Base-by-base conservation (phyloP, 2,113 vertebrate species). In the Seriola aureovittata region DNA sequence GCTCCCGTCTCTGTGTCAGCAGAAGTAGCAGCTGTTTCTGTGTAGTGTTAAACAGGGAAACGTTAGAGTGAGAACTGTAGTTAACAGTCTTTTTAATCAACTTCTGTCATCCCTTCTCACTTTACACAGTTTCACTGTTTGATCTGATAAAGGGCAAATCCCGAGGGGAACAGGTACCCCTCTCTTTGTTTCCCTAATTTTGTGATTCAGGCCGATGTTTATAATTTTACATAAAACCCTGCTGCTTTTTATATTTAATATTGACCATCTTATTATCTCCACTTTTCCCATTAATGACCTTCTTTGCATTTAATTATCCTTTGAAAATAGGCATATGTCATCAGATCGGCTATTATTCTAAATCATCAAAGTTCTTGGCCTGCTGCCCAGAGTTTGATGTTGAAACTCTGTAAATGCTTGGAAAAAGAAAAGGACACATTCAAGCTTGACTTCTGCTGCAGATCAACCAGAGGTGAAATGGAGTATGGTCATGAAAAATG, bases 291-390 rank as follows among this genome's bases (percentile, higher is more conserved):
- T 78, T 46, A 71, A 63, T 78, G 60, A 71, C 50, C 42, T 44
- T 34, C n/a, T 69, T 59, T 64, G n/a, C 40, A 64, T 86, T 85
- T 60, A 75, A 75, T 78, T 57, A 75, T 42, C 38, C 29, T 57
- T 82, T 38, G 36, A 62, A 69, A 75, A 17, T 60, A 29, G 25
- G 54, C 54, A 50, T n/a, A 63, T 29, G 19, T 75, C 42, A 54
- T 72, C 14, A 75, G 36, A 68, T 75, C 8, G 38, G 59, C 73
- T 50, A 66, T 58, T 75, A 69, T 73, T 66, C 40, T 60, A 40
- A 76, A 83, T 87, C 40, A 82, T 70, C 25, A 23, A 57, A 79
- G 60, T 23, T 16, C 0, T 62, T 81, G 80, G 85, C 80, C 40
- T 5, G 1, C n/a, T 58, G 74, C 77, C 74, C 52, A 23, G 54